Base-by-base conservation (phyloP, 2,888 invertebrate species). In the Xestobium rufovillosum region DNA sequence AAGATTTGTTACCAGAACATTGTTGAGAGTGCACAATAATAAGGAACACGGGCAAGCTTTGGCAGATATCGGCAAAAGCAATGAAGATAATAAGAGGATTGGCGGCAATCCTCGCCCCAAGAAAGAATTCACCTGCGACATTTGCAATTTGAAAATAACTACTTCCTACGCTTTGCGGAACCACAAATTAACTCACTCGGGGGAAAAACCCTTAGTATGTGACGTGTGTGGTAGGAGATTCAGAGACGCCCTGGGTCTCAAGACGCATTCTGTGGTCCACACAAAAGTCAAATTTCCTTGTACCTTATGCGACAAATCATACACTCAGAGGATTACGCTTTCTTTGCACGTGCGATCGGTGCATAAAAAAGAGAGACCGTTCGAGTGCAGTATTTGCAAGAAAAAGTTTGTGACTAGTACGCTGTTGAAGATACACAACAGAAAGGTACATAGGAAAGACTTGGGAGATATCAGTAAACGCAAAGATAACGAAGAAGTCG, bases 391-490 rank as follows among this genome's bases (percentile, higher is more conserved):
- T 19, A n/a, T 19, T 8, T 19, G 23, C n/a, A 6, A 19, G n/a
- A 19, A n/a, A n/a, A 4, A 16, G 12, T 39, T 34, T 35, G 8
- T 9, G 19, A 3, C 26, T n/a, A 34, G 30, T n/a, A 25, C 17
- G 3, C 10, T n/a, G 26, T 12, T 33, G 9, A 33, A 26, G 10
- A 26, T n/a, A 11, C 34, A 33, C 13, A 29, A 10, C 12, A n/a
- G n/a, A n/a, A n/a, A n/a, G n/a, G n/a, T n/a, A n/a, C n/a, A n/a
- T n/a, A n/a, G n/a, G n/a, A n/a, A n/a, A n/a, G n/a, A n/a, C n/a
- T n/a, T n/a, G n/a, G n/a, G n/a, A n/a, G n/a, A n/a, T n/a, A n/a
- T n/a, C n/a, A n/a, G n/a, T n/a, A n/a, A n/a, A n/a, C n/a, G n/a
- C n/a, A n/a, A n/a, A n/a, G n/a, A n/a, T n/a, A n/a, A n/a, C n/a